Evolutionary conservation across 2,797 vertebrate genomes (phyloP).

Genomic region (Sebastes steindachneri): DNA sequence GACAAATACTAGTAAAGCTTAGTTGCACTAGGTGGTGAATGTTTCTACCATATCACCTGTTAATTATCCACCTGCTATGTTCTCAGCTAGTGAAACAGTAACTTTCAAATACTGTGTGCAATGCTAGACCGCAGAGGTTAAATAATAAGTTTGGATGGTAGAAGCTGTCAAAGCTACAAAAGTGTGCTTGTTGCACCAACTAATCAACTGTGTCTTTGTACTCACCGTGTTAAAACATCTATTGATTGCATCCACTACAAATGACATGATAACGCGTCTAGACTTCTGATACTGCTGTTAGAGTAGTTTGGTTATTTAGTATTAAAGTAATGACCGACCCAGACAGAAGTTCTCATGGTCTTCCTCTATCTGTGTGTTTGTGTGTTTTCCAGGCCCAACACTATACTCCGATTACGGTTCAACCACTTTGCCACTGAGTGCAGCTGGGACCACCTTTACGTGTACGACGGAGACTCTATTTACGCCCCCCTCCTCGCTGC

Average conservation of each 20-base stretch:
- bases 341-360: background rate
- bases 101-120: background rate
- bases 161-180: background rate
- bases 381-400: constrained; percentile 85
- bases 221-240: background rate
- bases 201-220: background rate
- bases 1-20: background rate
- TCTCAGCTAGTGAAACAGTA: constrained; percentile 1
- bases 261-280: background rate
- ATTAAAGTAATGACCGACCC: background rate
- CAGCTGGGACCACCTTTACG: constrained; percentile 98
- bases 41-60: background rate
- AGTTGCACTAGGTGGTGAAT: background rate
- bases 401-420: constrained; percentile 91
- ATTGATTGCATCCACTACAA: background rate
- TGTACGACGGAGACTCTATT: constrained; percentile 96
- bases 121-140: background rate
- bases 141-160: background rate
- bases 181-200: background rate
- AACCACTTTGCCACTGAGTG: constrained; percentile 97
- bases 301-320: background rate
- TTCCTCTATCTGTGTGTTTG: background rate
- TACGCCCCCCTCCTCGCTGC: constrained; percentile 94
- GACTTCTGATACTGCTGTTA: background rate
- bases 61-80: constrained; percentile 21